Evolutionary conservation across 1,140 invertebrate species (phyloP), one percentile per base, ranked within the genome.

Genomic region (Aphelenchoides fujianensis): DNA sequence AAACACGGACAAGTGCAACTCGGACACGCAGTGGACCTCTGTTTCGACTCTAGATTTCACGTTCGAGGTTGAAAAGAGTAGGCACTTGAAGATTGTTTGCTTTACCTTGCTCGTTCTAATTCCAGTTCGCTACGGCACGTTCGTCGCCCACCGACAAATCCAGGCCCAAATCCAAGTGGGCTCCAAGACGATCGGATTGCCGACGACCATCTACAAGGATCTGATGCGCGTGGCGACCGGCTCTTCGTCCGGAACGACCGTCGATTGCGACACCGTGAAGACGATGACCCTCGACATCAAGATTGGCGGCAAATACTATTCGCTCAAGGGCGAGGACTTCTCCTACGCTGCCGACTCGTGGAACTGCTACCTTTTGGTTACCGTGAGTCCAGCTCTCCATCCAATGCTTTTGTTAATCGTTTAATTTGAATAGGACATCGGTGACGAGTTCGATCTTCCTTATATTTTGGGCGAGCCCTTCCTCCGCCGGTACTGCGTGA

Each of bases 1-100:
- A 32, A 59, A 59, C 55, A 59, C 55, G 7, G 55, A 59, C 55
- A 59, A 59, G 23, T 59, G 55, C 34, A 59, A 59, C 55, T 30
- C 5, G 12, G 55, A 59, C 23, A 59, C 19, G 5, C 5, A 59
- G 34, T 59, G 34, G 27, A 30, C 19, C 28, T 59, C 19, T 5
- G 55, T 59, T 19, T 5, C 5, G 5, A 19, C 5, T 59, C 27
- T 30, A 30, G 55, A 59, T 19, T 59, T 59, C 23, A 7, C 55
- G 19, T 59, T 59, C 23, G 5, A 5, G 12, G 55, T 59, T 59
- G 27, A 59, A 59, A 59, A 59, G 55, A 30, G 34, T 7, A n/a
- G n/a, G n/a, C n/a, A n/a, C n/a, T n/a, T n/a, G n/a, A n/a, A n/a
- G n/a, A n/a, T n/a, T n/a, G n/a, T n/a, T n/a, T n/a, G n/a, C n/a